These are phyloP conservation scores for Gymnopithys bicolor DNA, from an alignment of 2,797 vertebrate genomes.

Conservation along the genomic window DNA sequence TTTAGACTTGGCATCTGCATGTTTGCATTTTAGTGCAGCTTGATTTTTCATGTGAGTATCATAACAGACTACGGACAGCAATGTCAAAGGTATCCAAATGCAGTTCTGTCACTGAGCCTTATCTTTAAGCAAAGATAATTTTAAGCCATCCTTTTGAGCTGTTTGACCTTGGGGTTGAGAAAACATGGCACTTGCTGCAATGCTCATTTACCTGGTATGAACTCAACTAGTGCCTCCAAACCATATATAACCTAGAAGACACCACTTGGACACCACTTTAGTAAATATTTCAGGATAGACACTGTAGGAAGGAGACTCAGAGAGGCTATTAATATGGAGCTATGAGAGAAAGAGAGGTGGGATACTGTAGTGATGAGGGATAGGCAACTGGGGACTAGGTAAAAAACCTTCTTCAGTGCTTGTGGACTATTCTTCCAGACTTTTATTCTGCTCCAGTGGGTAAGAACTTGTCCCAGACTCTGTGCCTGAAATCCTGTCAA, in stretches of 20 bases:
- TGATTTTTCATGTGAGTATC: not conserved
- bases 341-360: not conserved
- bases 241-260: not conserved
- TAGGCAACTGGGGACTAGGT: not conserved
- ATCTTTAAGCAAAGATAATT: not conserved
- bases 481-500: not conserved
- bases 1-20: not conserved
- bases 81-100: not conserved
- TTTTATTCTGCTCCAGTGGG: not conserved
- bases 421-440: not conserved
- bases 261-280: not conserved
- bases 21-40: not conserved
- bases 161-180: not conserved
- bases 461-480: not conserved
- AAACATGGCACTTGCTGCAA: not conserved
- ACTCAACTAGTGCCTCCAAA: not conserved
- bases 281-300: not conserved
- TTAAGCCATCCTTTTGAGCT: not conserved
- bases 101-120: not conserved
- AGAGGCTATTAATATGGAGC: not conserved
- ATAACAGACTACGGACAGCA: not conserved
- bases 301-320: not conserved
- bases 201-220: not conserved
- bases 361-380: not conserved
- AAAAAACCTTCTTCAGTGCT: not conserved